Conservation (phyloP, 2,113 vertebrate genomes). For the Lophotis ruficrista region DNA sequence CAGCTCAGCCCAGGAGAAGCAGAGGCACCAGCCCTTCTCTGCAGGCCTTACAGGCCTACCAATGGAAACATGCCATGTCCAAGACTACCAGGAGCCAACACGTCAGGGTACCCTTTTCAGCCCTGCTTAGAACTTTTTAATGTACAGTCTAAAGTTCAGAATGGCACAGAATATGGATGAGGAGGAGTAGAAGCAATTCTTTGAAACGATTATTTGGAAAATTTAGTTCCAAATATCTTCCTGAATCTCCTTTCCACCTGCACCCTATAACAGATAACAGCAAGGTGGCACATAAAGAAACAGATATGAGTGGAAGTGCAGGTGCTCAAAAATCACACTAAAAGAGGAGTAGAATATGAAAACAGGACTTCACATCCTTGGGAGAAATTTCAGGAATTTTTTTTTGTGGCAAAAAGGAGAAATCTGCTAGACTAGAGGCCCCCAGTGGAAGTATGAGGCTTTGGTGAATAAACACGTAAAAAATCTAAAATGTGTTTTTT, state of each 20-base stretch:
- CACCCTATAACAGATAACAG: neutral
- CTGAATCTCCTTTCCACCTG: neutral
- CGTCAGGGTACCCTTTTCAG: neutral
- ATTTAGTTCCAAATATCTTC: neutral
- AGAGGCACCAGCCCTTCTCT: neutral
- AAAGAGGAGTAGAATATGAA: neutral
- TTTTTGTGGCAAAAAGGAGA: neutral
- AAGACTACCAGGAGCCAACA: neutral
- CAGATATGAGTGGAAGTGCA: neutral
- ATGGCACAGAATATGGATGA: neutral
- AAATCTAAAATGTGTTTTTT: neutral
- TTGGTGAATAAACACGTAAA: neutral
- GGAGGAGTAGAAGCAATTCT: neutral
- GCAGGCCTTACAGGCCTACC: neutral
- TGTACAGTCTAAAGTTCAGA: neutral
- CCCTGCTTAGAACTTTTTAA: neutral
- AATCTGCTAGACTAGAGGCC: neutral
- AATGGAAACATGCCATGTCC: accelerated
- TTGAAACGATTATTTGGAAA: neutral
- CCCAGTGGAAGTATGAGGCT: neutral
- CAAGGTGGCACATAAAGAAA: neutral
- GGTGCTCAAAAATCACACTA: neutral
- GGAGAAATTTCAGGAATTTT: neutral
- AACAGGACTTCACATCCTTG: neutral
- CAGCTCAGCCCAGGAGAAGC: neutral